Evolutionary conservation across 2,113 vertebrate genomes (phyloP).

Genomic region (Actinemys pallida): DNA sequence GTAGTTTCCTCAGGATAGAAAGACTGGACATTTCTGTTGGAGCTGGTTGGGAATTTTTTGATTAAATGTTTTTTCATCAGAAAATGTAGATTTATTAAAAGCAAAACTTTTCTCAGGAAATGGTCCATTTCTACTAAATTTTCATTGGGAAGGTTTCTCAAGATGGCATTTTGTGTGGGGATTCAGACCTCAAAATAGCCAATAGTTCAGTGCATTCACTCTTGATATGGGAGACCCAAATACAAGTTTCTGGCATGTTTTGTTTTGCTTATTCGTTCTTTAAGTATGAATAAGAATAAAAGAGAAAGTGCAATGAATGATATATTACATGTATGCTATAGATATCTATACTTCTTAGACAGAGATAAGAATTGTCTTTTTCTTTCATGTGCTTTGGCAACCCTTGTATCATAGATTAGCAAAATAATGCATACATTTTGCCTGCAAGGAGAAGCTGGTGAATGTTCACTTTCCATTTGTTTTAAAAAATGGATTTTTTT

Average conservation of each 20-base stretch:
- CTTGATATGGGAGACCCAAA: background rate
- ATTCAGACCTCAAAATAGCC: background rate
- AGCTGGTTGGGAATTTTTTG: background rate
- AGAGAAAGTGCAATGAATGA: background rate
- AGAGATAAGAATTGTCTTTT: background rate
- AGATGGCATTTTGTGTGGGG: background rate
- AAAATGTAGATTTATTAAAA: background rate
- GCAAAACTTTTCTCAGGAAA: background rate
- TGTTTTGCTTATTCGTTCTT: background rate
- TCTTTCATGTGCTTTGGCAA: background rate
- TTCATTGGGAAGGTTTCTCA: background rate
- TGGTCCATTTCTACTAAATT: background rate
- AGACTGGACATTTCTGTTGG: background rate
- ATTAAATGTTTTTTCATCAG: background rate
- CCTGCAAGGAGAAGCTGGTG: background rate
- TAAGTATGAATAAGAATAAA: background rate
- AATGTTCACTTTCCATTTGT: background rate
- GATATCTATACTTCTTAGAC: background rate
- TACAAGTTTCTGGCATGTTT: background rate
- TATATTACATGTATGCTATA: background rate
- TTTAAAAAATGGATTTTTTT: background rate
- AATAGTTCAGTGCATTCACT: background rate
- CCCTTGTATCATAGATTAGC: background rate
- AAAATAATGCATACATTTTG: background rate
- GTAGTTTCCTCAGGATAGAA: conserved; percentile 8